Conservation (phyloP, 2,888 invertebrate genomes). For the Troides helena region DNA sequence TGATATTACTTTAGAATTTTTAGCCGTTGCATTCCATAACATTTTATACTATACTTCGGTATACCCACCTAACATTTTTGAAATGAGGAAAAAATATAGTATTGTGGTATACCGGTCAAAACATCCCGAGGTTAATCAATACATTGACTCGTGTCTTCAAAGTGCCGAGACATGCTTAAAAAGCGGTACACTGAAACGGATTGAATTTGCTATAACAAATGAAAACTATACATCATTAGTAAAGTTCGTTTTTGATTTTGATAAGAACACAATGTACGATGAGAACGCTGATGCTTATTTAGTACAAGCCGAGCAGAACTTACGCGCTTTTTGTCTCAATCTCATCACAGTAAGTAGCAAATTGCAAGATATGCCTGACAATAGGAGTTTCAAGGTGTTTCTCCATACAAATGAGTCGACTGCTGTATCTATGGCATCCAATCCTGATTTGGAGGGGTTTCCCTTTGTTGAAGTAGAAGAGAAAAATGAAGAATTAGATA, state of each 20-base stretch:
- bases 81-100: slow-evolving; percentile 82
- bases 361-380: slow-evolving; percentile 73
- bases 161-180: slow-evolving; percentile 73
- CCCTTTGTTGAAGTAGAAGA: slow-evolving; percentile 62
- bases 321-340: slow-evolving; percentile 82
- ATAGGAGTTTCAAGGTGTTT: slow-evolving; percentile 81
- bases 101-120: slow-evolving; percentile 80
- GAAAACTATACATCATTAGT: slow-evolving; percentile 46
- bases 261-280: slow-evolving; percentile 47
- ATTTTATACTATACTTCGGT: slow-evolving; percentile 81
- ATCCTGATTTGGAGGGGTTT: slow-evolving; percentile 72
- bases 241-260: slow-evolving; percentile 64
- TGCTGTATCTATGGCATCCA: slow-evolving; percentile 75
- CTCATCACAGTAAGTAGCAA: slow-evolving; percentile 71
- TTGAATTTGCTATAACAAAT: slow-evolving; percentile 75
- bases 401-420: slow-evolving; percentile 82
- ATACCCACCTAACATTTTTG: slow-evolving; percentile 84
- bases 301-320: slow-evolving; percentile 80
- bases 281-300: slow-evolving; percentile 80
- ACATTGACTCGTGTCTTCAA: slow-evolving; percentile 79
- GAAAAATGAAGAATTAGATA: slow-evolving; percentile 42
- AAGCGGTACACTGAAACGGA: slow-evolving; percentile 67
- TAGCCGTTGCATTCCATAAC: slow-evolving; percentile 83
- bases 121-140: slow-evolving; percentile 84
- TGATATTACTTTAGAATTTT: slow-evolving; percentile 83